A percentile compares a stretch with the other conserved stretches of the same genome.
Evolutionary conservation across 2,888 invertebrate genomes (phyloP).

Genomic region (Anoncus sp.): DNA sequence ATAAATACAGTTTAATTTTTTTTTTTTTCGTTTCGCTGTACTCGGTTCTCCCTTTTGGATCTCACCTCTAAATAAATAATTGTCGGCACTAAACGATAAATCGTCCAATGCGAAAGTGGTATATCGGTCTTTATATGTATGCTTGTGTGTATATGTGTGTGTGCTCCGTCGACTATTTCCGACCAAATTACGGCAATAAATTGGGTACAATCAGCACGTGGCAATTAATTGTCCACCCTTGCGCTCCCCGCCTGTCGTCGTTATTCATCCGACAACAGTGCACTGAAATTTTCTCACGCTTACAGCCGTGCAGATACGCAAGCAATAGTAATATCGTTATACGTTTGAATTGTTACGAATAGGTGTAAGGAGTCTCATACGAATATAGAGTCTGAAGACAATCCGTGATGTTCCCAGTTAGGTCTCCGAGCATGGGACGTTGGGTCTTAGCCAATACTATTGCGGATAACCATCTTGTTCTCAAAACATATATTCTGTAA

Average conservation of each 20-base stretch:
- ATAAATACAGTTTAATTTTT: slow-evolving; percentile 40
- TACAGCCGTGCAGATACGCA: not conserved
- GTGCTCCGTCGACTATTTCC: slow-evolving; percentile 63
- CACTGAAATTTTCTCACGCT: slow-evolving; percentile 55
- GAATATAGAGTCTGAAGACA: not conserved
- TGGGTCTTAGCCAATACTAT: slow-evolving; percentile 30
- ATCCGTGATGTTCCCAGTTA: not conserved
- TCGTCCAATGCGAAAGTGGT: slow-evolving; percentile 37
- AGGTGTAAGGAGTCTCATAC: not conserved
- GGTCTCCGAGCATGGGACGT: slow-evolving; percentile 1
- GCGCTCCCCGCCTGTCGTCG: slow-evolving; percentile 55
- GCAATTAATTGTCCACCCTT: slow-evolving; percentile 63
- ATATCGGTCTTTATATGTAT: not conserved
- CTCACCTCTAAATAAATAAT: slow-evolving; percentile 61
- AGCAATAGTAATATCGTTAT: not conserved
- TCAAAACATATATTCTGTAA: slow-evolving; percentile 13
- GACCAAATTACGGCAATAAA: slow-evolving; percentile 67
- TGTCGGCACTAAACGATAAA: slow-evolving; percentile 59
- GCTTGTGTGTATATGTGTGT: slow-evolving; percentile 26
- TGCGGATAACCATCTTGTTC: slow-evolving; percentile 14
- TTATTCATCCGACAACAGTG: slow-evolving; percentile 63
- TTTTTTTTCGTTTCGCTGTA: slow-evolving; percentile 36
- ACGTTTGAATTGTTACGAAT: not conserved
- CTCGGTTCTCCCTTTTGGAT: slow-evolving; percentile 12
- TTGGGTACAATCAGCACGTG: slow-evolving; percentile 65